A percentile compares a stretch with the other conserved stretches of the same genome.
These are phyloP conservation scores for Carlito syrichta DNA, from an alignment of 2,113 vertebrate genomes.

Conservation along the genomic window DNA sequence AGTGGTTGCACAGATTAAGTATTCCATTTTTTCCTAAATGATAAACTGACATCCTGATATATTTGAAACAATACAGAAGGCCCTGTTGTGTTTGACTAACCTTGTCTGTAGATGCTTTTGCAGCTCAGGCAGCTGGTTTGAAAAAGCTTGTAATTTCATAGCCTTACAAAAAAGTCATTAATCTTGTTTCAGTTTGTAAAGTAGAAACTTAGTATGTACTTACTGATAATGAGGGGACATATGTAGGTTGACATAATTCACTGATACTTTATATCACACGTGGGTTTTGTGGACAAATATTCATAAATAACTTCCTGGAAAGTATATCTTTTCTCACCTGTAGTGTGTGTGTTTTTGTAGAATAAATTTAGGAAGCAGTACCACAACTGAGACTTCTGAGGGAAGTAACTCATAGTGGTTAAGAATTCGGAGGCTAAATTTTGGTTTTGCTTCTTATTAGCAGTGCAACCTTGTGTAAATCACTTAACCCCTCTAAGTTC, in stretches of 20 bases:
- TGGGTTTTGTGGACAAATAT: conserved; percentile 48
- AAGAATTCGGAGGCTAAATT: neutral
- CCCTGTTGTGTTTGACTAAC: conserved; percentile 61
- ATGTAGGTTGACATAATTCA: conserved; percentile 64
- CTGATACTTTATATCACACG: conserved; percentile 48
- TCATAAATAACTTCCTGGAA: conserved; percentile 33
- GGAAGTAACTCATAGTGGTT: neutral
- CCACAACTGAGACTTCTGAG: neutral
- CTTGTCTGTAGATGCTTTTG: conserved; percentile 47
- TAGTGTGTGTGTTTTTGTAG: neutral
- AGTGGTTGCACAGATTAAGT: conserved; percentile 24
- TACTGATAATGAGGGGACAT: conserved; percentile 48
- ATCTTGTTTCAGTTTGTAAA: conserved; percentile 58
- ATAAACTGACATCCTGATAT: conserved; percentile 34
- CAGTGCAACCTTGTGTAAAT: neutral
- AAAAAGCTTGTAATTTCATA: conserved; percentile 53
- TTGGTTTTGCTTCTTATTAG: neutral
- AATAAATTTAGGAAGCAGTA: neutral
- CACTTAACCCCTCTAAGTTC: neutral
- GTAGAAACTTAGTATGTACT: conserved; percentile 51
- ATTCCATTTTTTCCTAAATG: conserved; percentile 24
- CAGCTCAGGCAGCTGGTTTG: conserved; percentile 29
- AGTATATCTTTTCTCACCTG: neutral
- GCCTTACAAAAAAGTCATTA: conserved; percentile 47
- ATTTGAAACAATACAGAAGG: conserved; percentile 2